Base-by-base conservation (phyloP, 2,113 vertebrate species). In the Cricetomys ansorgei region DNA sequence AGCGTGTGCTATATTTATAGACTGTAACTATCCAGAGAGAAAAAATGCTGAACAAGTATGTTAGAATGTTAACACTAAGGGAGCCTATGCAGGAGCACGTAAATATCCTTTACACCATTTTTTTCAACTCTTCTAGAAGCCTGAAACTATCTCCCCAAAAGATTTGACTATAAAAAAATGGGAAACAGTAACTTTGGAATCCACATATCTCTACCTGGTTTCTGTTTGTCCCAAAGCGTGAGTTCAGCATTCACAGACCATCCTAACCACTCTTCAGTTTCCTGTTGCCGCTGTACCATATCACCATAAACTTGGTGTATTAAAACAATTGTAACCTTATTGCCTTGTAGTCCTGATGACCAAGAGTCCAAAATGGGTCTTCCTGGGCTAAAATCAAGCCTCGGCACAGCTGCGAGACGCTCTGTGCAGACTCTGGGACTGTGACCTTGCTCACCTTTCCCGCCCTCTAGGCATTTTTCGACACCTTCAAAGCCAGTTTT, bases 61-160 rank as follows among this genome's bases (percentile, higher is more conserved):
- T 64, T 94, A 76, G 93, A 96, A 86, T 83, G n/a, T 55, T 92
- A 89, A 86, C 65, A 34, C 45, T 75, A 88, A 80, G 65, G 57
- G 11, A 25, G 72, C 53, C 17, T 73, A 53, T n/a, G 37, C 92
- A 40, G 92, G 31, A 53, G 29, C 34, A 88, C 40, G 73, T 27
- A 92, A 4, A 29, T 94, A 96, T 80, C 75, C 69, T 85, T 94
- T 92, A 27, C 53, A 73, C 19, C 77, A 88, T 64, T 67, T 92
- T 81, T 87, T 67, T 3, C 45, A 92, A 86, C 16, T 91, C 91
- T 77, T 95, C 81, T 81, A 92, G 67, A 96, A 91, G 21, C 91
- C n/a, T 92, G 4, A 80, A 92, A 50, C 59, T 73, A 88, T 64
- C 45, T n/a, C 25, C 40, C 53, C n/a, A 64, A 94, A 89, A 27